Evolutionary conservation across 2,113 vertebrate species (phyloP).

Genomic region (Nerophis lumbriciformis): DNA sequence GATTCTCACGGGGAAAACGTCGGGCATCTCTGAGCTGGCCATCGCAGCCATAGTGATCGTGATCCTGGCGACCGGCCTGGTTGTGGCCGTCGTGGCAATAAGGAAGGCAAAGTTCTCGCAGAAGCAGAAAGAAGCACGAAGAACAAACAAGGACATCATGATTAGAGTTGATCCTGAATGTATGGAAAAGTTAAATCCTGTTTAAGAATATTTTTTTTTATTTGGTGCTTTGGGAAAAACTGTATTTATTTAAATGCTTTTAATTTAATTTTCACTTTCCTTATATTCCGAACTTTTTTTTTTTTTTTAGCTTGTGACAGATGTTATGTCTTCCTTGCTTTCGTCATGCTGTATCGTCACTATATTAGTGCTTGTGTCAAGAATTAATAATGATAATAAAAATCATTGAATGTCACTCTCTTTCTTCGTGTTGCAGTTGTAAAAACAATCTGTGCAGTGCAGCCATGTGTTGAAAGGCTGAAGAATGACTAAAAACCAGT

Average conservation of each 20-base stretch:
- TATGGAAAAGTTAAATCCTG: slow-evolving; percentile 14
- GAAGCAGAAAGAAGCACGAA: background rate
- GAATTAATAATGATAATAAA: background rate
- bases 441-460: background rate
- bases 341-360: background rate
- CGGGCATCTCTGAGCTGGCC: background rate
- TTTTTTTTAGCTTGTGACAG: background rate
- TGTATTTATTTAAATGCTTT: background rate
- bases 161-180: slow-evolving; percentile 2
- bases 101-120: slow-evolving; percentile 11
- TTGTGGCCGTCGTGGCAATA: slow-evolving; percentile 17
- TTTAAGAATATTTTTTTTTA: background rate
- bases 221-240: background rate
- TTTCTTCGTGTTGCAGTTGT: background rate
- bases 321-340: background rate
- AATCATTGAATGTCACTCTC: background rate
- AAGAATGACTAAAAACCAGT: slow-evolving; percentile 50
- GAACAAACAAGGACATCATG: background rate
- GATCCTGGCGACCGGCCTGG: slow-evolving; percentile 21
- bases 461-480: background rate
- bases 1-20: background rate
- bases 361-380: no score
- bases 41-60: slow-evolving; percentile 19
- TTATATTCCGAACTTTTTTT: no score
- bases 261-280: background rate